Percentiles rank a stretch among this genome's conserved stretches.
phyloP scores from a whole-genome alignment of 2,888 invertebrate genomes.

The Dicranocentrus wangi region DNA sequence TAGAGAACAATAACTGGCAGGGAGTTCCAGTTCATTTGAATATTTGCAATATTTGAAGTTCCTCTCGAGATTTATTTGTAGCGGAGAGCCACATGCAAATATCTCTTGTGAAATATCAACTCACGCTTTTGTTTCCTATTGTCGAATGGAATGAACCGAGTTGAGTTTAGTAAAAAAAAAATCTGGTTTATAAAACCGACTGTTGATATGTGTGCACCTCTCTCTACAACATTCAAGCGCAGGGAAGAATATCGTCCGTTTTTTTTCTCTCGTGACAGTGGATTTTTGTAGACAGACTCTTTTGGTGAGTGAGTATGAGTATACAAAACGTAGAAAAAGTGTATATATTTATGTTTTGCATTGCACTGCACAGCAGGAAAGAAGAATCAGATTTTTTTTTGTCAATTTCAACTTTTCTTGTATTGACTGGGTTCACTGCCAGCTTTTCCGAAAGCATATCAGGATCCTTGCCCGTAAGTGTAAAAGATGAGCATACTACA shows the following conservation, averaged over 20 bases:
- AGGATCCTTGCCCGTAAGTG: neutral
- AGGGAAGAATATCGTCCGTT: too few species aligned
- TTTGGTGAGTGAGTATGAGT: neutral
- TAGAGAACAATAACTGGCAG: constrained; percentile 24
- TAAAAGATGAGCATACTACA: too few species aligned
- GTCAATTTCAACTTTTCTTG: neutral
- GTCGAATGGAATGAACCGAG: too few species aligned
- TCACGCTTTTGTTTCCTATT: too few species aligned
- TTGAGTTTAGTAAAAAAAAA: neutral
- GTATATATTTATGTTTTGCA: too few species aligned
- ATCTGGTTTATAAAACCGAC: too few species aligned
- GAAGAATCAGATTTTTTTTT: constrained; percentile 8
- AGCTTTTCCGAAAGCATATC: neutral
- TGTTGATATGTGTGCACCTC: too few species aligned
- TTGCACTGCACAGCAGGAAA: too few species aligned
- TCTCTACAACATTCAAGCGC: too few species aligned
- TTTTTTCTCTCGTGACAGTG: neutral
- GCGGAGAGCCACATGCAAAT: constrained; percentile 3
- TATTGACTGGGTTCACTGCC: constrained; percentile 14
- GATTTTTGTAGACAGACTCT: constrained; percentile 9
- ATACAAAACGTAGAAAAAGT: too few species aligned
- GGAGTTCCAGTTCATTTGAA: constrained; percentile 34
- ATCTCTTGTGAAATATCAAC: too few species aligned
- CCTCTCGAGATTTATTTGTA: constrained; percentile 14
- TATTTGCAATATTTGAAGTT: constrained; percentile 7